Base-by-base conservation (phyloP, 1,140 invertebrate species). In the Apis cerana region DNA sequence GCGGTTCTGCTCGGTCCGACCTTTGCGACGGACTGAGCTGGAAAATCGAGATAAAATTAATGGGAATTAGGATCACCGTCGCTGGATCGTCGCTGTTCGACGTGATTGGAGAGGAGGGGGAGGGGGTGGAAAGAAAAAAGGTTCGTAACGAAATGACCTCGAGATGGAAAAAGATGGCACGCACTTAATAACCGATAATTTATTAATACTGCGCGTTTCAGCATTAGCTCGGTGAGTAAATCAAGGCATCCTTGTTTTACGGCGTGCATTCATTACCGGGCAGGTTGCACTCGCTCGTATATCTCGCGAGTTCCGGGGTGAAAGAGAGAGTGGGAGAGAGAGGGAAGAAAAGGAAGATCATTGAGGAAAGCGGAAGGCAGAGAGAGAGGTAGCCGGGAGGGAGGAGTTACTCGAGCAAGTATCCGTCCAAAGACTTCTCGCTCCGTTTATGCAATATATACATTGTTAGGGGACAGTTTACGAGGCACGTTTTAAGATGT, bases 111-210 rank as follows among this genome's bases (percentile, higher is more conserved):
- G 13, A 67, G 70, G 75, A 54, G 56, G 27, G 27, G 27, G 27
- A 27, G 1, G 1, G 27, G 27, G n/a, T n/a, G n/a, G 17, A 33
- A 75, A 23, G 43, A 43, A 48, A 43, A 15, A 33, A 33, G 33
- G 2, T 27, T 27, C 27, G 61, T 1, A n/a, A 13, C 82, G 59
- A 64, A 48, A 72, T 19, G 54, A 71, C 8, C 67, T 21, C 9
- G 23, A 67, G 75, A 70, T 67, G 71, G 23, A 71, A 84, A 76
- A 64, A 59, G 62, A 88, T 70, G 74, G 64, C 75, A 70, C 62
- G 72, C 83, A 91, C 90, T 92, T 92, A 93, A 92, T 93, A 93
- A 92, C 88, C 79, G 85, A 92, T 91, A 92, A 93, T 93, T 93
- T 93, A 93, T 92, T 92, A 92, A 92, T 92, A 89, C 89, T 83